Base-by-base conservation (phyloP, 2,888 invertebrate species). In the Noctuana brunneofusca region DNA sequence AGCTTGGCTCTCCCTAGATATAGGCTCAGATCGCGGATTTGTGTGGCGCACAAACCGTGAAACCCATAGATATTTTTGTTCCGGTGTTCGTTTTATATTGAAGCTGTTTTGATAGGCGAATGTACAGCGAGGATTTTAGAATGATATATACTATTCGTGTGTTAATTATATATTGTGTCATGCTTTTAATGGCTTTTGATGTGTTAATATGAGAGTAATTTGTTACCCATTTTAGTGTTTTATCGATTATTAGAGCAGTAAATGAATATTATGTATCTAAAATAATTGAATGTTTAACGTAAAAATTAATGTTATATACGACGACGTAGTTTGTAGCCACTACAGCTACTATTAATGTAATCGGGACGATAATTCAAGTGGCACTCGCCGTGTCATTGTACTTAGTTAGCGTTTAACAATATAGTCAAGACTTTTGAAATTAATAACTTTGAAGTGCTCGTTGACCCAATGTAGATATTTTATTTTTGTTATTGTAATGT, bases 401-500 rank as follows among this genome's bases (percentile, higher is more conserved):
- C 89, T 90, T 91, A 90, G 84, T 80, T 89, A 91, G 89, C 79
- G 79, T 80, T 73, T 84, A 86, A 85, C 80, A 79, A 77, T 65
- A 80, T 88, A 87, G 87, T 84, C 85, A 84, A 86, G 78, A 83
- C 75, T 71, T 85, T 56, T 81, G 81, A 83, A 87, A 85, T 82
- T 83, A 81, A 85, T 79, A 79, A 79, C 71, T 80, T 83, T 80
- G 87, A 81, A n/a, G 84, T 84, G 86, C 83, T 89, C 87, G 88
- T 90, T 89, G 86, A 86, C 81, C 80, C 87, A 83, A 86, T 90
- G 88, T 90, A 91, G 89, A 91, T 91, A 89, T 90, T 90, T n/a
- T 91, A 91, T 91, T 91, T 90, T 89, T 90, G 90, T 91, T 89
- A 89, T 87, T 81, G 79, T 89, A 86, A 87, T 89, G 84, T 88